Evolutionary conservation across 2,797 vertebrate species (phyloP).

Genomic region (Chrysocyon brachyurus): DNA sequence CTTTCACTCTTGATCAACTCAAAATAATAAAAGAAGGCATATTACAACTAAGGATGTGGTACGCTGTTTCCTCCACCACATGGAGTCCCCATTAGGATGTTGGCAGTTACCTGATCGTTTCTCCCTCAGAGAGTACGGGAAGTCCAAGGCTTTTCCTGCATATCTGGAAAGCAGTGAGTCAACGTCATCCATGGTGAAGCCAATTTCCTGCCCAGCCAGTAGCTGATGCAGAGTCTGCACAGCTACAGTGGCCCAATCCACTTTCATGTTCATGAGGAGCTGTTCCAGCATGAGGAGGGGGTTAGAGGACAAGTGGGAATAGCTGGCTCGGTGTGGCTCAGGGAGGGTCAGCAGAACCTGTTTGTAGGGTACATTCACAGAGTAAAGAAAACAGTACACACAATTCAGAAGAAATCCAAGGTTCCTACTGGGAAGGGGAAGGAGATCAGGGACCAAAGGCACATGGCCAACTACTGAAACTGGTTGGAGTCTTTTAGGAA

Average conservation of each 20-base stretch:
- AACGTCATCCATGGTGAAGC: slow-evolving; percentile 92
- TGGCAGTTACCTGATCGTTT: slow-evolving; percentile 92
- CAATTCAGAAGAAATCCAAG: slow-evolving; percentile 45
- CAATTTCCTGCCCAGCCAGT: slow-evolving; percentile 91
- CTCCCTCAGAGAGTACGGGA: slow-evolving; percentile 94
- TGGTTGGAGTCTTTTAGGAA: not conserved
- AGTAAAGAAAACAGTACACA: not conserved
- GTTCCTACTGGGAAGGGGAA: not conserved
- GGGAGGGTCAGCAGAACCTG: slow-evolving; percentile 96
- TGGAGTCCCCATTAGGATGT: not conserved
- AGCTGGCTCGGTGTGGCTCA: slow-evolving; percentile 91
- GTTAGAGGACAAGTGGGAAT: slow-evolving; percentile 94
- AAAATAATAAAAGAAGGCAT: slow-evolving; percentile 16
- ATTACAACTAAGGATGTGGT: not conserved
- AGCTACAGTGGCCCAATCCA: slow-evolving; percentile 95
- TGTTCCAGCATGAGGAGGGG: slow-evolving; percentile 98
- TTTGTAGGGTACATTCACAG: slow-evolving; percentile 30
- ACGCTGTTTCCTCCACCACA: not conserved
- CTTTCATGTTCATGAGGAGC: slow-evolving; percentile 98
- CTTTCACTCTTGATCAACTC: not conserved
- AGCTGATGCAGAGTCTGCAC: slow-evolving; percentile 93
- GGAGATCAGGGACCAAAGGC: not conserved
- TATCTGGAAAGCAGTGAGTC: slow-evolving; percentile 94
- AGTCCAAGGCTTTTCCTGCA: slow-evolving; percentile 94
- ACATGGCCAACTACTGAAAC: not conserved